Percentiles rank a stretch among this genome's conserved stretches.
Evolutionary conservation across 2,113 vertebrate species (phyloP).

Genomic region (Xiphorhynchus elegans): DNA sequence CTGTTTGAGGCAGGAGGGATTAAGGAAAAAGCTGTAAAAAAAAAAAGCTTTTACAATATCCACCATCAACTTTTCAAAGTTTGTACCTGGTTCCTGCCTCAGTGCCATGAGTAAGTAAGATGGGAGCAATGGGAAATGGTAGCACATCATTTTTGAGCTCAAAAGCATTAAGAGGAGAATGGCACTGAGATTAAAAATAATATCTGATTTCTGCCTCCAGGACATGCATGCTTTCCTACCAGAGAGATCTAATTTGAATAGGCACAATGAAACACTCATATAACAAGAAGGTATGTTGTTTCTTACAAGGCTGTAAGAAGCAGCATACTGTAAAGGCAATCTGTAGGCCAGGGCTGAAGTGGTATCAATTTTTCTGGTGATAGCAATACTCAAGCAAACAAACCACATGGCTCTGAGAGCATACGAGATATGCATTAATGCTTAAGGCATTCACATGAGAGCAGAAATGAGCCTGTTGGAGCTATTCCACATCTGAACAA

Average conservation of each 20-base stretch:
- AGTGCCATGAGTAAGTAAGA: not conserved
- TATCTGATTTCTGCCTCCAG: not conserved
- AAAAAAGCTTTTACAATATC: not conserved
- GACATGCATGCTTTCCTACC: not conserved
- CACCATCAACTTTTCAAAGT: not conserved
- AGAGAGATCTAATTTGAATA: not conserved
- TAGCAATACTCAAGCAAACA: not conserved
- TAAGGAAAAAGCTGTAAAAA: not conserved
- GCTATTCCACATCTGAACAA: not conserved
- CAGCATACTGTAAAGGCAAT: not conserved
- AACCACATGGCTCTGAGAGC: not conserved
- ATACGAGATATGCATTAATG: not conserved
- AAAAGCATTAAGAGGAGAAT: not conserved
- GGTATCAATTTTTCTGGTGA: not conserved
- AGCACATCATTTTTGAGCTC: not conserved
- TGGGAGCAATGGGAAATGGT: not conserved
- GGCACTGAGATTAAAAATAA: not conserved
- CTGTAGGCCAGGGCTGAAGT: not conserved
- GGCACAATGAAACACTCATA: not conserved
- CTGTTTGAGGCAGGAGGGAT: accelerated
- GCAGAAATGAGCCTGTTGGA: not conserved
- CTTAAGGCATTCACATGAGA: not conserved
- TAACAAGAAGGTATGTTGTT: not conserved
- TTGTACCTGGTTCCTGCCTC: not conserved
- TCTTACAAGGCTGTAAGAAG: not conserved